Evolutionary conservation across 2,113 vertebrate genomes (phyloP).

Genomic region (Eolophus roseicapilla): DNA sequence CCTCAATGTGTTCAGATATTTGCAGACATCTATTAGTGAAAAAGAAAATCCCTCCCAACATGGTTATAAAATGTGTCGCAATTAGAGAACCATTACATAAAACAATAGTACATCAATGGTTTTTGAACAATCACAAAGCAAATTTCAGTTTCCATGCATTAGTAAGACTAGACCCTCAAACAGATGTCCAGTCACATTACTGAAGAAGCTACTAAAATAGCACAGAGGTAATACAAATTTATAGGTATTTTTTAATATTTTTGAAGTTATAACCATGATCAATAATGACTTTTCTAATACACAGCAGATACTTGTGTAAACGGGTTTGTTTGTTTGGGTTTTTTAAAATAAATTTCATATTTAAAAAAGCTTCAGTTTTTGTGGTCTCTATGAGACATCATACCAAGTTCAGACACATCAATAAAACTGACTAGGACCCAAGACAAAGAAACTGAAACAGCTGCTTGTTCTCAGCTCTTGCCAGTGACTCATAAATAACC

Average conservation of each 20-base stretch:
- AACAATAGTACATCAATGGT: neutral
- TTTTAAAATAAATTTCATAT: conserved; percentile 9
- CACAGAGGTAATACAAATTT: neutral
- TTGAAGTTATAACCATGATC: neutral
- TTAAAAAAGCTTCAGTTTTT: conserved; percentile 31
- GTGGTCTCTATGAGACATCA: conserved; percentile 1
- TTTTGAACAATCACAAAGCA: neutral
- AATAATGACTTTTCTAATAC: neutral
- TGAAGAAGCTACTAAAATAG: neutral
- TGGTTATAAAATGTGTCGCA: neutral
- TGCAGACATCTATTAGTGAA: neutral
- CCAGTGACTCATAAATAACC: conserved; percentile 42
- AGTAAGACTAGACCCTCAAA: neutral
- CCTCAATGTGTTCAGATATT: neutral
- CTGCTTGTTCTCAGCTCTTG: conserved; percentile 41
- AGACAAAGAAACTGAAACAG: conserved; percentile 16
- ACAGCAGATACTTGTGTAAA: conserved; percentile 2
- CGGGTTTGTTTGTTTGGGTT: neutral
- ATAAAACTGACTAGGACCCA: conserved; percentile 39
- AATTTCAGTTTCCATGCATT: neutral
- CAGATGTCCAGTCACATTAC: neutral
- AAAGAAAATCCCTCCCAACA: neutral
- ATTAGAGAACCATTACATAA: neutral
- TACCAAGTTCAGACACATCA: conserved; percentile 18
- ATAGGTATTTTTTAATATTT: neutral